Evolutionary conservation across 2,888 invertebrate species (phyloP).

Genomic region (Argyresthia goedartella): DNA sequence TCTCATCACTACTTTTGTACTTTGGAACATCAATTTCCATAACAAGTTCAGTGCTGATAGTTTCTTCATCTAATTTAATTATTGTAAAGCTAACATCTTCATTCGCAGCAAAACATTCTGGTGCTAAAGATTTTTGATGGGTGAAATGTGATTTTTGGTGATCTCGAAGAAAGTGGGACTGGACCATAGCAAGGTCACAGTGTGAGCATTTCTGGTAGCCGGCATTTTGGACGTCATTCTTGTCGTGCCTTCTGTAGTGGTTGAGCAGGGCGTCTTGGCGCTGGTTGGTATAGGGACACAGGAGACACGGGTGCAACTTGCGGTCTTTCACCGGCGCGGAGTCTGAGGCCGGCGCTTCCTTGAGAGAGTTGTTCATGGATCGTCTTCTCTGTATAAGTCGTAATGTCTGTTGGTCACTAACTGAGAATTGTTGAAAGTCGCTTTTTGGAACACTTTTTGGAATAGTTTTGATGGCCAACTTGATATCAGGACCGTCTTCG

Average conservation of each 20-base stretch:
- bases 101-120: constrained; percentile 74
- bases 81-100: constrained; percentile 71
- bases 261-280: constrained; percentile 80
- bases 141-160: constrained; percentile 85
- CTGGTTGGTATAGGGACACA: constrained; percentile 85
- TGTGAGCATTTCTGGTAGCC: constrained; percentile 80
- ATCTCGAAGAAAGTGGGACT: constrained; percentile 80
- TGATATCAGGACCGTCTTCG: constrained; percentile 40
- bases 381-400: constrained; percentile 68
- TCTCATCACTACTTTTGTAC: constrained; percentile 34
- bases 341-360: constrained; percentile 45
- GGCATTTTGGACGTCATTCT: constrained; percentile 68
- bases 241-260: constrained; percentile 80
- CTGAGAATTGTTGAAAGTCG: constrained; percentile 68
- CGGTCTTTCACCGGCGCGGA: constrained; percentile 65
- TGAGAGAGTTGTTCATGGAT: constrained; percentile 44
- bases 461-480: constrained; percentile 60
- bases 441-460: constrained; percentile 49
- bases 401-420: constrained; percentile 75
- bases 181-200: constrained; percentile 85
- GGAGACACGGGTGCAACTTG: constrained; percentile 76
- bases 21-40: constrained; percentile 3
- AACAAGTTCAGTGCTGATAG: constrained; percentile 9
- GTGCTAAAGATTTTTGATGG: constrained; percentile 63
- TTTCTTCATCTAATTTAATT: constrained; percentile 50